Evolutionary conservation across 2,113 vertebrate genomes (phyloP), one percentile per base, ranked within the genome.

Genomic region (Anas platyrhynchos): DNA sequence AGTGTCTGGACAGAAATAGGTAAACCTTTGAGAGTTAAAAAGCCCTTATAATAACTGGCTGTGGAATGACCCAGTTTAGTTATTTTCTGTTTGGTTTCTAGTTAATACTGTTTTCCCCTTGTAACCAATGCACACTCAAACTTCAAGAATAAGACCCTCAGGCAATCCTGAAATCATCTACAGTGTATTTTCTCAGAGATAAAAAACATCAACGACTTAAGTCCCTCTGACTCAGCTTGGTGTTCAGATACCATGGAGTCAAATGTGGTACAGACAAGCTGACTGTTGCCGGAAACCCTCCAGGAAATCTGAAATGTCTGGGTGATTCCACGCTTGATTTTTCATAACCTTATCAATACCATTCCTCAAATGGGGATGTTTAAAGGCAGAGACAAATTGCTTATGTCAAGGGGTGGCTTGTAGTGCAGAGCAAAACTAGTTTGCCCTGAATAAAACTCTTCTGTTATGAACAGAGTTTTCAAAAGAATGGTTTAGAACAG

Each of bases 21-120:
- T 93, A 95, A 94, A n/a, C 83, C 89, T 96, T 50, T 81, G 94
- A 96, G 92, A 93, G 85, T 75, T 73, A 67, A 89, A 88, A 94
- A 96, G 75, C 76, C 62, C 62, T 78, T 91, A 48, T 91, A 93
- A 86, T 90, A 92, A 86, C 48, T 62, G 91, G 56, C 88, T 92
- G 93, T 84, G 69, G 92, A 88, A 90, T 93, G 88, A 95, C 93
- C 95, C 83, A 92, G 93, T 95, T 95, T 92, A 61, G 92, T 86
- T 97, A 91, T 94, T 96, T 96, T 93, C 84, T 94, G 80, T 96
- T 93, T 96, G 92, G 92, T 86, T 96, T 93, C 92, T 91, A 79
- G 90, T 91, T 94, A 95, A 92, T 96, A 11, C 83, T 96, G 80
- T 82, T 96, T 95, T 73, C 80, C 86, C 58, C 77, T 68, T 90